Evolutionary conservation across 2,797 vertebrate genomes (phyloP).

Genomic region (Notolepis coatsorum): DNA sequence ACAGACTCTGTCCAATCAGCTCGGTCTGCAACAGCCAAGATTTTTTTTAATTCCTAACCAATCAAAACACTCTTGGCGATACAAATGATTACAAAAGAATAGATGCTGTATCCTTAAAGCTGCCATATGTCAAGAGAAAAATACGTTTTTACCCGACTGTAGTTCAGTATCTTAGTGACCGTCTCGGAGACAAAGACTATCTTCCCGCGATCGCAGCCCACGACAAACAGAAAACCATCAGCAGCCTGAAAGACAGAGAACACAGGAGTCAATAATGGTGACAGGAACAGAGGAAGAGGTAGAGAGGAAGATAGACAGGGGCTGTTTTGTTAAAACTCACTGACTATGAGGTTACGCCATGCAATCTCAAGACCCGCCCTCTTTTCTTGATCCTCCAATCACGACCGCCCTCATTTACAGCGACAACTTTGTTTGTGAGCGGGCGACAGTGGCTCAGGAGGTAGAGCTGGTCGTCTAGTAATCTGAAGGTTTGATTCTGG

Average conservation of each 20-base stretch:
- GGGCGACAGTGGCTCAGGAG: too few relatives aligned
- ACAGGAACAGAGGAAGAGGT: slow-evolving; percentile 1
- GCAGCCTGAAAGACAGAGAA: slow-evolving; percentile 84
- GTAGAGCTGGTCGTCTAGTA: too few relatives aligned
- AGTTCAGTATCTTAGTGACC: slow-evolving; percentile 92
- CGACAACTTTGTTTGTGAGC: too few relatives aligned
- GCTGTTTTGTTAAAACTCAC: too few relatives aligned
- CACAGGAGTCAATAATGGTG: too few relatives aligned
- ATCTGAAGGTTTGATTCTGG: too few relatives aligned
- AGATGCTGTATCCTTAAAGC: slow-evolving; percentile 5
- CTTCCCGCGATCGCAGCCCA: slow-evolving; percentile 96
- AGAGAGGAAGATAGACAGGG: background rate
- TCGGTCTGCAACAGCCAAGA: slow-evolving; percentile 78
- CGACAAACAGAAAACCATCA: slow-evolving; percentile 96
- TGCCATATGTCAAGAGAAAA: slow-evolving; percentile 13
- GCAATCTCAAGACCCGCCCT: too few relatives aligned
- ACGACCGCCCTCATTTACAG: too few relatives aligned
- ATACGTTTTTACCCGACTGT: slow-evolving; percentile 86
- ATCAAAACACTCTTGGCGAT: slow-evolving; percentile 1
- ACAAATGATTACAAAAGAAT: background rate
- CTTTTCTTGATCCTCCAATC: too few relatives aligned
- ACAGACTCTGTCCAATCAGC: slow-evolving; percentile 93
- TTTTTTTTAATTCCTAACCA: slow-evolving; percentile 32
- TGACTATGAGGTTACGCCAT: too few relatives aligned
- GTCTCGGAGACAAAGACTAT: slow-evolving; percentile 96